Evolutionary conservation across 1,140 invertebrate genomes (phyloP).

Genomic region (Pachyrhynchus sulphureomaculatus): DNA sequence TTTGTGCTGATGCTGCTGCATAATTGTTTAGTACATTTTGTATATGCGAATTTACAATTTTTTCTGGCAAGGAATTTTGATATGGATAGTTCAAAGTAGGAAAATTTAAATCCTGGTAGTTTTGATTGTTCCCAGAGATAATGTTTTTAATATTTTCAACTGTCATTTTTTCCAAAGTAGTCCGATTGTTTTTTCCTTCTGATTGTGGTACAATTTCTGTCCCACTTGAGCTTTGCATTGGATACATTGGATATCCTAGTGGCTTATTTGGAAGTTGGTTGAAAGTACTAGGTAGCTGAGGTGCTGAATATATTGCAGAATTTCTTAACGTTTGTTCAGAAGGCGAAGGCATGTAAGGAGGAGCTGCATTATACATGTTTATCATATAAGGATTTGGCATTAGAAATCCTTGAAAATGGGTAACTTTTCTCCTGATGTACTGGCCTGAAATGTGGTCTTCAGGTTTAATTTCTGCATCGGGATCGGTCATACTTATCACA

Average conservation of each 20-base stretch:
- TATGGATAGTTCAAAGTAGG: background rate
- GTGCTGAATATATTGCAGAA: background rate
- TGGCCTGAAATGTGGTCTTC: constrained; percentile 39
- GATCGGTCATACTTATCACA: constrained; percentile 5
- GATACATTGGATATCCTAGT: too few species aligned
- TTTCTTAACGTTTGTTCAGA: background rate
- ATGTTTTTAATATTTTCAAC: constrained; percentile 38
- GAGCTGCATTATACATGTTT: background rate
- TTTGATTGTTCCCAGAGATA: constrained; percentile 21
- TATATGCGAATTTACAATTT: background rate
- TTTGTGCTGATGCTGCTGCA: background rate
- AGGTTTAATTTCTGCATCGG: constrained; percentile 23
- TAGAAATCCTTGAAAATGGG: constrained; percentile 43
- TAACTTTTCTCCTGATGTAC: constrained; percentile 43
- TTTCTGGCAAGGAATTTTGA: background rate
- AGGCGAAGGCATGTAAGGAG: background rate
- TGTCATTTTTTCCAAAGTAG: constrained; percentile 29
- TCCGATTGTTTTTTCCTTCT: background rate
- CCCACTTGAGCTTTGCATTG: too few species aligned
- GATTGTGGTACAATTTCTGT: background rate
- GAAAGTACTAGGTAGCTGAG: background rate
- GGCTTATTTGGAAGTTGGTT: background rate
- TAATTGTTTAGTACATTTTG: background rate
- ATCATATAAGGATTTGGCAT: constrained; percentile 30
- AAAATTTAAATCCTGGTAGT: background rate